These are phyloP conservation scores for Vespertilio murinus DNA, from an alignment of 2,797 vertebrate genomes.

Conservation along the genomic window DNA sequence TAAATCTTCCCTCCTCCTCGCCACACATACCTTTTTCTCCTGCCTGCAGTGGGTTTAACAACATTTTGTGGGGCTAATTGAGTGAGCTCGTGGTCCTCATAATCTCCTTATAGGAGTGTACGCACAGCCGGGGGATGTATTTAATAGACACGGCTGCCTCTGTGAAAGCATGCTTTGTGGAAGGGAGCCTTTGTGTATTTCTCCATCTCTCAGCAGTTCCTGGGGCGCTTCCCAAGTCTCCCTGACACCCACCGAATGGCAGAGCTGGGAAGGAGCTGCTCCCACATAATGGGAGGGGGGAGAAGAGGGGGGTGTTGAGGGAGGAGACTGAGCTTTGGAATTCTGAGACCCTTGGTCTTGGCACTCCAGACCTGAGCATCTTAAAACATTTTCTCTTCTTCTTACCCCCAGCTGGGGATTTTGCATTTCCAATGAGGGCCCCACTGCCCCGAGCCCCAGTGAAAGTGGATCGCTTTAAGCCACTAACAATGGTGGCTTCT, in stretches of 20 bases:
- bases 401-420: slow-evolving; percentile 80
- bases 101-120: slow-evolving; percentile 84
- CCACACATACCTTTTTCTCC: slow-evolving; percentile 43
- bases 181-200: slow-evolving; percentile 86
- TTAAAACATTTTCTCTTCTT: slow-evolving; percentile 76
- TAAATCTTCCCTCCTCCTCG: slow-evolving; percentile 36
- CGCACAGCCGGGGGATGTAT: slow-evolving; percentile 85
- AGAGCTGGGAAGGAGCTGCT: slow-evolving; percentile 82
- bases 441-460: slow-evolving; percentile 74
- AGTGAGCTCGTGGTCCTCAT: slow-evolving; percentile 74
- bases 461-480: slow-evolving; percentile 69
- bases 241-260: slow-evolving; percentile 81
- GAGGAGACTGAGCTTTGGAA: slow-evolving; percentile 65
- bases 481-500: slow-evolving; percentile 52
- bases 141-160: slow-evolving; percentile 84
- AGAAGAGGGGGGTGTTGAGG: slow-evolving; percentile 34
- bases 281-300: slow-evolving; percentile 82
- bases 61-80: slow-evolving; percentile 64
- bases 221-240: slow-evolving; percentile 80
- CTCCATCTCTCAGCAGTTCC: slow-evolving; percentile 80
- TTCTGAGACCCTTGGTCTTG: slow-evolving; percentile 62
- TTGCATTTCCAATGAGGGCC: slow-evolving; percentile 86
- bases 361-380: slow-evolving; percentile 79
- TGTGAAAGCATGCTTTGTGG: slow-evolving; percentile 87
- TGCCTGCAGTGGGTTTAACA: slow-evolving; percentile 58